Conservation (phyloP, 1,140 invertebrate genomes). For the Teleopsis dalmanni region DNA sequence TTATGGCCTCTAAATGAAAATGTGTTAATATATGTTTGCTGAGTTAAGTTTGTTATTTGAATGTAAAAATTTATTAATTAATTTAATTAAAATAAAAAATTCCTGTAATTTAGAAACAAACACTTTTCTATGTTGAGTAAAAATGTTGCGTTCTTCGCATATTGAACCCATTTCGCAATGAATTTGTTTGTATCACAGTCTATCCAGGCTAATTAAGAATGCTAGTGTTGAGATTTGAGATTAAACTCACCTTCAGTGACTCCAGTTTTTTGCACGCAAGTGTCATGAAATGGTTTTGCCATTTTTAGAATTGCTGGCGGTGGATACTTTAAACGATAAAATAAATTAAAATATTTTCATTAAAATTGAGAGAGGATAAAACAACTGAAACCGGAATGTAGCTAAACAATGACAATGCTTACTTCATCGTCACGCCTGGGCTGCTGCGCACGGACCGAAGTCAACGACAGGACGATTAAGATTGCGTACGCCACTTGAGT, state of each 20-base stretch:
- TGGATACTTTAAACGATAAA: slow-evolving; percentile 17
- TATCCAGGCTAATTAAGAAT: too few species aligned
- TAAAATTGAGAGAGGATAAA: background rate
- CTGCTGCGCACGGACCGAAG: background rate
- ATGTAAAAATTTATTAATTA: too few species aligned
- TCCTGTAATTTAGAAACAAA: background rate
- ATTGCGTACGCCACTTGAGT: slow-evolving; percentile 22
- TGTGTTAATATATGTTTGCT: background rate
- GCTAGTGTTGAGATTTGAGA: too few species aligned
- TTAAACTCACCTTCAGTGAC: slow-evolving; percentile 24
- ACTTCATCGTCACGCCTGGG: background rate
- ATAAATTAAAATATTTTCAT: background rate
- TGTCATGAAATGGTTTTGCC: slow-evolving; percentile 21
- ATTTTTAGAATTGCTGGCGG: slow-evolving; percentile 23
- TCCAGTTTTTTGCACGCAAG: slow-evolving; percentile 22
- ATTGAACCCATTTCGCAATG: too few species aligned
- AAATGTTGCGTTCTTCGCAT: too few species aligned
- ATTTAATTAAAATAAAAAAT: slow-evolving; percentile 1
- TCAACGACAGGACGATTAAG: slow-evolving; percentile 29
- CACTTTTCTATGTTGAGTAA: too few species aligned
- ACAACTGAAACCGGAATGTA: slow-evolving; percentile 14
- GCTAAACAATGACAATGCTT: background rate
- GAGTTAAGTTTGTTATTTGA: too few species aligned
- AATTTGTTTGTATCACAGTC: too few species aligned
- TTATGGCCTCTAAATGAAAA: slow-evolving; percentile 25